Base-by-base conservation (phyloP, 1,140 invertebrate species). In the Drosophila asahinai region DNA sequence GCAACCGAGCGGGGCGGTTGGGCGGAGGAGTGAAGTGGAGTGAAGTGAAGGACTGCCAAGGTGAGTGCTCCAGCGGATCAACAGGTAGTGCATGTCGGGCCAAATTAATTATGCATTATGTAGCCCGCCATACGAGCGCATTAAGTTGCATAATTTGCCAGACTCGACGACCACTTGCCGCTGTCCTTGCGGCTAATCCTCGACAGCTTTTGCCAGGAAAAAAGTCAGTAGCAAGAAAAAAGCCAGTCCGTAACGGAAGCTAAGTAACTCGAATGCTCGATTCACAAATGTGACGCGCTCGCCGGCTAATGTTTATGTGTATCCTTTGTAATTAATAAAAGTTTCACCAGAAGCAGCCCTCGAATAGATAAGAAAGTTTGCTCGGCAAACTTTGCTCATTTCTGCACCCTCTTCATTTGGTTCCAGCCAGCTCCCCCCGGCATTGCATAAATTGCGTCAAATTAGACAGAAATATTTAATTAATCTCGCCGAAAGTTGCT, bases 401-500 rank as follows among this genome's bases (percentile, higher is more conserved):
- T 82, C 73, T 82, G 43, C 61, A 65, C 72, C 38, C 36, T 55
- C 54, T 55, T 55, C 60, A 54, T 40, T 36, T 27, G 36, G 25
- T 51, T 38, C 17, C 33, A 40, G 22, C 36, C 52, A 9, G 59
- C 38, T 73, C 60, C 65, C 67, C 45, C 27, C 55, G 64, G 77
- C 78, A 73, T 86, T 90, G 81, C 82, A 91, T 90, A 90, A 90
- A 90, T 90, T 90, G 86, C 82, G 71, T 86, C 86, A 90, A 90
- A 90, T 90, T 90, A 90, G 86, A 90, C 86, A 89, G 86, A 91
- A 91, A 91, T 90, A 90, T 90, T 90, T 86, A 90, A 90, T 90
- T 90, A 90, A 90, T 90, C 86, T 90, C 61, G 48, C 73, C 77
- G 59, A 90, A 90, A 90, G 71, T 90, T 90, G 78, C 64, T 90